These are phyloP conservation scores for Hyla sarda DNA, from an alignment of 2,113 vertebrate genomes.

Conservation along the genomic window DNA sequence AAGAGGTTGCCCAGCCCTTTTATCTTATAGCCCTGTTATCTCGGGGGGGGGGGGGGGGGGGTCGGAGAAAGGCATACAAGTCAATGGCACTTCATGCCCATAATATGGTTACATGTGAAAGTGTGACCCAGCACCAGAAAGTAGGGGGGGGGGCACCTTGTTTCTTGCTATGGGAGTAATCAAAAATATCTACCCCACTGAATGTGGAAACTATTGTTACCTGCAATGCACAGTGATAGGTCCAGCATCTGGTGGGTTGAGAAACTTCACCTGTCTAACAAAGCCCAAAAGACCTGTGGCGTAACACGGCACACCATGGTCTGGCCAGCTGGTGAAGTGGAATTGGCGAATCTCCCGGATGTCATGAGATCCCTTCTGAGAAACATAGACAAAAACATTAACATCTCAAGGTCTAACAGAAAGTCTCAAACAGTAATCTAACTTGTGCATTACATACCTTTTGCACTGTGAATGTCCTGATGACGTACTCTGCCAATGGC, in stretches of 20 bases:
- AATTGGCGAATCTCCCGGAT: constrained; percentile 97
- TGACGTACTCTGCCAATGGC: constrained; percentile 93
- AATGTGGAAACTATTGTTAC: constrained; percentile 64
- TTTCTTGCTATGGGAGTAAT: no score
- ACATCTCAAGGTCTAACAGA: constrained; percentile 24
- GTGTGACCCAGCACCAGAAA: no score
- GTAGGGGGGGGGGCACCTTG: no score
- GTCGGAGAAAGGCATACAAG: no score
- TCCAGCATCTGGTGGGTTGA: constrained; percentile 91
- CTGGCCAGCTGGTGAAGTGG: constrained; percentile 98
- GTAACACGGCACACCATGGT: constrained; percentile 95
- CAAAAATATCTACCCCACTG: no score
- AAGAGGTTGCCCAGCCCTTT: no score
- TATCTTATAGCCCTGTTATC: no score
- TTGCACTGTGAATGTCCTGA: constrained; percentile 94
- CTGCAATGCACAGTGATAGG: constrained; percentile 94
- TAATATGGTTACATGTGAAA: no score
- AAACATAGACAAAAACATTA: constrained; percentile 64
- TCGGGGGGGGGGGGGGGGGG: no score
- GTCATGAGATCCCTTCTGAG: constrained; percentile 97
- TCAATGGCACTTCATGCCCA: no score
- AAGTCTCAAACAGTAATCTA: no score
- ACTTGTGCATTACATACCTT: constrained; percentile 77
- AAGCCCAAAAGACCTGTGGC: constrained; percentile 95
- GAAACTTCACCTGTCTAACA: constrained; percentile 95